Base-by-base conservation (phyloP, 1,140 invertebrate genomes). In the Drosophila saltans region DNA sequence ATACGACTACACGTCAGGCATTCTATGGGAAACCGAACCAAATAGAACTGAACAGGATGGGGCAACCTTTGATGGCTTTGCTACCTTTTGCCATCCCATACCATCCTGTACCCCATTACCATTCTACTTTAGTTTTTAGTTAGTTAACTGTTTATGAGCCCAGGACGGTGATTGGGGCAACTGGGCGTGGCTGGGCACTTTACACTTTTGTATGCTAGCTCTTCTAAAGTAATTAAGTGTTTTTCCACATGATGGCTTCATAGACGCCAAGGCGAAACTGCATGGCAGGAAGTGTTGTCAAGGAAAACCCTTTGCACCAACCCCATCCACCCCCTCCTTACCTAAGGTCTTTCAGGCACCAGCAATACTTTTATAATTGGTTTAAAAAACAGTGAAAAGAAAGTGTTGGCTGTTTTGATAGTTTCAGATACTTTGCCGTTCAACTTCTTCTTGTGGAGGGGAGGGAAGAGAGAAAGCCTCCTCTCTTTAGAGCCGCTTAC, bases 161-260 rank as follows among this genome's bases (percentile, higher is more conserved):
- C 70, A 48, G 40, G 41, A 33, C 40, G 33, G 41, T 24, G 16
- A 52, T 52, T 52, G 33, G 21, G 45, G 69, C 9, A 24, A 7
- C 30, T 64, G 67, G 83, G 83, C 77, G 83, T 88, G 84, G 83
- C 69, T 68, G 45, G 60, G 77, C 83, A 88, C 83, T 88, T 88
- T 88, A 88, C 84, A 88, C 83, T 88, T 88, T 88, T 88, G 84
- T 89, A 71, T 77, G 71, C 59, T 72, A 78, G 83, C 83, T 88
- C 84, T 89, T 88, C 83, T 80, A 83, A 88, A 88, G 83, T 88
- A 88, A 88, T 88, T 88, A 88, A 88, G 83, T 88, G 83, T 88
- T 88, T 88, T 88, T 88, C 83, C 83, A 88, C 83, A 88, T 88
- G 83, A 88, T 83, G 83, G 83, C 83, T 88, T 88, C 83, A 88